These are phyloP conservation scores for Phalacrocorax brasilianus DNA, from an alignment of 2,113 vertebrate genomes.

Conservation along the genomic window DNA sequence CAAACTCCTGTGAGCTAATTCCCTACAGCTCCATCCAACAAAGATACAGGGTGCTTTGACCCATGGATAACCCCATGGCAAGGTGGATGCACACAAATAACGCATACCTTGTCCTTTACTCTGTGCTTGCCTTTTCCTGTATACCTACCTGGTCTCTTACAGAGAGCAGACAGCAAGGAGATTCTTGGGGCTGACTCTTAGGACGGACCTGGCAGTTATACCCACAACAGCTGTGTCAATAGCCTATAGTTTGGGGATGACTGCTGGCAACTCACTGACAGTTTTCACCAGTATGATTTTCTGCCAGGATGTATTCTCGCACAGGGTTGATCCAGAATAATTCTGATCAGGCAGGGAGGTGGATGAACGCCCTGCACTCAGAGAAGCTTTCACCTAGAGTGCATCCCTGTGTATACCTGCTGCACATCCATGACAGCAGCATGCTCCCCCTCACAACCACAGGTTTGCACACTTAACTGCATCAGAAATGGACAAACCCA, in stretches of 20 bases:
- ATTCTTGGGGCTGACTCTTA: background rate
- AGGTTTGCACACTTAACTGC: accelerated
- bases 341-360: background rate
- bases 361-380: background rate
- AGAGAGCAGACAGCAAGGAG: background rate
- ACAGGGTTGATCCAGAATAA: background rate
- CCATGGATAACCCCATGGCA: background rate
- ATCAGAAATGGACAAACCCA: background rate
- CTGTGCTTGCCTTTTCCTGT: background rate
- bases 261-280: background rate
- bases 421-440: background rate
- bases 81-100: background rate
- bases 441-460: background rate
- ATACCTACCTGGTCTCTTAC: background rate
- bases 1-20: background rate
- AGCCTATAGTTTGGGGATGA: background rate
- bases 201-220: background rate
- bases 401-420: background rate
- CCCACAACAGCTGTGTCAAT: background rate
- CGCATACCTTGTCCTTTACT: background rate
- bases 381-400: background rate
- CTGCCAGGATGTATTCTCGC: background rate
- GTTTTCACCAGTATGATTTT: background rate
- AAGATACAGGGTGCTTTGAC: background rate
- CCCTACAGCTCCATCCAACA: background rate